Conservation (phyloP, 2,113 vertebrate genomes). For the Glaucomys volans region DNA sequence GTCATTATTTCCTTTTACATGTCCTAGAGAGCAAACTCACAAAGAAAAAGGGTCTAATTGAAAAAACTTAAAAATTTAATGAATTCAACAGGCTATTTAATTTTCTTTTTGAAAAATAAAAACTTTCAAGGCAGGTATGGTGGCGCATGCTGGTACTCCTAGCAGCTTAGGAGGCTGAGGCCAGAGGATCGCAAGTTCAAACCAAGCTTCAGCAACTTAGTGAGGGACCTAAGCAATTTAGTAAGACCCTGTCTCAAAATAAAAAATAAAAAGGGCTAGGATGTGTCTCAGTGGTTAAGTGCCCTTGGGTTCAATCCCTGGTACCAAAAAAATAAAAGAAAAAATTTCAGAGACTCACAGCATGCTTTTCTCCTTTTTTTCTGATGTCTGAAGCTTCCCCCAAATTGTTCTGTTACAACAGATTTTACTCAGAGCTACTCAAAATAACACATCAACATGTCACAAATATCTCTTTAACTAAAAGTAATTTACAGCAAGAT, state of each 20-base stretch:
- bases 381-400: not conserved
- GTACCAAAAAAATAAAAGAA: not conserved
- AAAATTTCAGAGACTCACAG: not conserved
- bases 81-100: slow-evolving; percentile 40
- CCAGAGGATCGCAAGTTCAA: no score
- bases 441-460: slow-evolving; percentile 49
- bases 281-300: no score
- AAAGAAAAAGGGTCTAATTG: slow-evolving; percentile 10
- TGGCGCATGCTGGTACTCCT: no score
- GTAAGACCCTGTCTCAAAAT: no score
- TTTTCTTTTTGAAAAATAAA: slow-evolving; percentile 8
- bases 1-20: not conserved
- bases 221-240: no score
- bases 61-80: not conserved
- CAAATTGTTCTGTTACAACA: not conserved
- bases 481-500: not conserved
- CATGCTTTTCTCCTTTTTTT: slow-evolving; percentile 5
- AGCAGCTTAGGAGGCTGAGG: no score
- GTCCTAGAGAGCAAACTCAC: slow-evolving; percentile 48
- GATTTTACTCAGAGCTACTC: not conserved
- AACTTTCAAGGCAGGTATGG: not conserved
- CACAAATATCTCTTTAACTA: slow-evolving; percentile 40
- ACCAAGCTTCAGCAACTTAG: no score
- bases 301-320: no score
- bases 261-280: no score